Base-by-base conservation (phyloP, 2,888 invertebrate genomes). In the Caenorhabditis plicata region DNA sequence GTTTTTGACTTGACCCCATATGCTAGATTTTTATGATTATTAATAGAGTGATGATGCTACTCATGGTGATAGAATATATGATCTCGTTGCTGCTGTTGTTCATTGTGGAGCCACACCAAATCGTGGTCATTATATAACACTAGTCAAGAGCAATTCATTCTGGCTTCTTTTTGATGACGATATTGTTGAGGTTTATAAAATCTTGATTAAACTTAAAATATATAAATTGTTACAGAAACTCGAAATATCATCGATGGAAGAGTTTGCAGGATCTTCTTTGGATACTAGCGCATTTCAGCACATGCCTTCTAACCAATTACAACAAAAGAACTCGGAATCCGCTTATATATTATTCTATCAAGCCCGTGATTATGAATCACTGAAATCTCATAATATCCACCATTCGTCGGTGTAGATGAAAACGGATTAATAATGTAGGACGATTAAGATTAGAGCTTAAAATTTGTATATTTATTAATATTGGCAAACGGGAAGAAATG, bases 161-260 rank as follows among this genome's bases (percentile, higher is more conserved):
- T 99, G 98, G 98, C 86, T 99, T 71, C 87, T 99, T 4, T 99
- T 99, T 85, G 98, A 99, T 83, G 98, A 99, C 84, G 98, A 99
- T 82, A 93, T 96, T 88, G 98, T 99, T 68, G 98, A 99, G 86
- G 93, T 93, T 13, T n/a, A n/a, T 36, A 22, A 29, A 4, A 17
- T 9, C 13, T 22, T 19, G 22, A 19, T 27, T 48, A 26, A 9
- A 20, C 13, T 25, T 15, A 3, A 43, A 15, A 17, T 19, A 45
- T 9, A 29, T n/a, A 26, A 13, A 42, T 15, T 15, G 45, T 70
- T 87, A 15, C 85, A 94, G 92, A 98, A 98, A 89, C 96, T 99
- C 81, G 98, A 99, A 83, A 92, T 94, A 48, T 92, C 94, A 54
- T 90, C 92, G 73, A 95, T 99, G 84, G 98, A 99, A 87, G 98